Evolutionary conservation across 2,797 vertebrate genomes (phyloP).

Genomic region (Heliangelus exortis): DNA sequence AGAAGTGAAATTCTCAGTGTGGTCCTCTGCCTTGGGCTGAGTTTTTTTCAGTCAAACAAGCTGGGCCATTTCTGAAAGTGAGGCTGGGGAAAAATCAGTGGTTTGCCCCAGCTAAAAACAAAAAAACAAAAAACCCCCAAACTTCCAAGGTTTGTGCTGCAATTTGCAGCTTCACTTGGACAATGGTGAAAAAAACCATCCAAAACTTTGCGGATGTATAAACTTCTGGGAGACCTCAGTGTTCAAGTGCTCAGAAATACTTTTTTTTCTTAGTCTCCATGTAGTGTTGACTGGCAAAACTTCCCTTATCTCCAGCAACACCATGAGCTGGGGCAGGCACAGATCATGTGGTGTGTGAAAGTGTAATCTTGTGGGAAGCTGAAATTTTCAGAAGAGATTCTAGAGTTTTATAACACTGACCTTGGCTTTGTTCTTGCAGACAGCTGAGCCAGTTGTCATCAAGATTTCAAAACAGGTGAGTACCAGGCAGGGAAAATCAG

Average conservation of each 20-base stretch:
- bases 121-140: neutral
- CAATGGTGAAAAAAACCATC: neutral
- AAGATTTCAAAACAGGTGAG: neutral
- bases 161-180: neutral
- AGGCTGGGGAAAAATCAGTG: neutral
- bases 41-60: neutral
- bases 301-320: neutral
- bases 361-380: neutral
- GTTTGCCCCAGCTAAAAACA: neutral
- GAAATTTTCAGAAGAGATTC: neutral
- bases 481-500: neutral
- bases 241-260: neutral
- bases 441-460: neutral
- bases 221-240: neutral
- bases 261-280: neutral
- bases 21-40: neutral
- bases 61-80: neutral
- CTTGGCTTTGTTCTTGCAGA: neutral
- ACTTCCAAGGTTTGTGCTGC: neutral
- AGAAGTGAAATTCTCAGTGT: neutral
- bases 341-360: neutral
- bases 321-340: neutral
- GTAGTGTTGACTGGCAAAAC: neutral
- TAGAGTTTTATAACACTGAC: neutral
- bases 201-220: neutral